Conservation (phyloP, 1,140 invertebrate species). For the Listronotus oregonensis region DNA sequence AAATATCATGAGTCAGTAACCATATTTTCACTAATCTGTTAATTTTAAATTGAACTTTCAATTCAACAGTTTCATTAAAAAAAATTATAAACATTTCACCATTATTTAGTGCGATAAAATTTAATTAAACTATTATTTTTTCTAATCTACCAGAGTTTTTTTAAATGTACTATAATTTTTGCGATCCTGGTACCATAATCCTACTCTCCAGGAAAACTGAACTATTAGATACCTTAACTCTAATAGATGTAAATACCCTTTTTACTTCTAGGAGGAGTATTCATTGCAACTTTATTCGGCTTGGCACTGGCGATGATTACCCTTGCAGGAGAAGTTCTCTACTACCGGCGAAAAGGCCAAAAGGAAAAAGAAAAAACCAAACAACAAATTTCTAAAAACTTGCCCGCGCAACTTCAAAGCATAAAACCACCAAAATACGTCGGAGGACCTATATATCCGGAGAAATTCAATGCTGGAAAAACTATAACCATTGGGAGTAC, state of each 20-base stretch:
- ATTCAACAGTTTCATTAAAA: no score
- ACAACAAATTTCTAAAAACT: slow-evolving; percentile 44
- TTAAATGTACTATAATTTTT: no score
- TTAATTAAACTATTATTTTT: no score
- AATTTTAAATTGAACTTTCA: no score
- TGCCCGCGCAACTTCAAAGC: slow-evolving; percentile 30
- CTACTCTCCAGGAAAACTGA: no score
- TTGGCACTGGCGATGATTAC: slow-evolving; percentile 81
- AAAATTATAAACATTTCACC: no score
- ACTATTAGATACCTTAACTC: no score
- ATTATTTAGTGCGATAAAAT: no score
- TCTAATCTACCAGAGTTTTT: no score
- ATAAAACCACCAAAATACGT: slow-evolving; percentile 22
- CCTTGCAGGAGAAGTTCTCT: slow-evolving; percentile 77
- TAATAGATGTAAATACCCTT: slow-evolving; percentile 1
- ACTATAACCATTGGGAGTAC: slow-evolving; percentile 55
- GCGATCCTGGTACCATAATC: no score
- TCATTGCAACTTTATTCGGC: slow-evolving; percentile 85
- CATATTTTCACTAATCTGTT: no score
- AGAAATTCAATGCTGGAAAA: slow-evolving; percentile 11
- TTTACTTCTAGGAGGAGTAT: slow-evolving; percentile 74
- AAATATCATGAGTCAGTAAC: no score
- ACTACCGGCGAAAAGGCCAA: slow-evolving; percentile 71
- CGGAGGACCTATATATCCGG: slow-evolving; percentile 40
- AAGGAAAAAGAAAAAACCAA: slow-evolving; percentile 51